Base-by-base conservation (phyloP, 2,888 invertebrate genomes). In the Drosophila prolongata region DNA sequence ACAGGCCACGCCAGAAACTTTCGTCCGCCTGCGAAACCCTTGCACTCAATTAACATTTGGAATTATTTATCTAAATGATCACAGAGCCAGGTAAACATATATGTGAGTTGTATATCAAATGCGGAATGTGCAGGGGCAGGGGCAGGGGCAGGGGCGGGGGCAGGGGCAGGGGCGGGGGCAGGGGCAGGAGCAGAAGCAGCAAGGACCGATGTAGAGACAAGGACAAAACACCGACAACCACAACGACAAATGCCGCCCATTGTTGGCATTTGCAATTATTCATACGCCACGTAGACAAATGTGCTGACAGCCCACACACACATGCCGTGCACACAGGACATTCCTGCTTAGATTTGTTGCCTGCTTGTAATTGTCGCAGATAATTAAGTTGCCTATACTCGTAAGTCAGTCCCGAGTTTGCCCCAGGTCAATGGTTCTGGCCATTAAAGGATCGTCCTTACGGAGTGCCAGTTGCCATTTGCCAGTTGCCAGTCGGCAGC, bases 251-350 rank as follows among this genome's bases (percentile, higher is more conserved):
- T 83, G 87, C 65, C 46, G 68, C 73, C 80, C 78, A 83, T 83
- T 83, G 89, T 83, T 87, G 89, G 89, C 82, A 83, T 89, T 83
- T 80, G 82, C 82, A 83, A 83, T 83, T 83, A 83, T 89, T 83
- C 89, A 83, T 83, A 89, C 84, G 89, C 82, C 89, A 84, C 78
- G 89, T 89, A 89, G 89, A 89, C 89, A 83, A 89, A 87, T 83
- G 89, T 83, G 82, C 80, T 78, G 82, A 89, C 89, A 89, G 89
- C 70, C 40, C 53, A 59, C 53, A 55, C 44, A 47, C 44, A 14
- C 54, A 44, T 50, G 42, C 11, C 14, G 30, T n/a, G 19, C 11
- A 68, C 54, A 47, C 49, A 64, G 65, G 79, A 85, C 79, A 87
- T 88, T 76, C 77, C 88, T 55, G 88, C 77, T 79, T 82, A 81